These are phyloP conservation scores for Platyrinchus mystaceus DNA, from an alignment of 2,797 vertebrate genomes.

Conservation along the genomic window DNA sequence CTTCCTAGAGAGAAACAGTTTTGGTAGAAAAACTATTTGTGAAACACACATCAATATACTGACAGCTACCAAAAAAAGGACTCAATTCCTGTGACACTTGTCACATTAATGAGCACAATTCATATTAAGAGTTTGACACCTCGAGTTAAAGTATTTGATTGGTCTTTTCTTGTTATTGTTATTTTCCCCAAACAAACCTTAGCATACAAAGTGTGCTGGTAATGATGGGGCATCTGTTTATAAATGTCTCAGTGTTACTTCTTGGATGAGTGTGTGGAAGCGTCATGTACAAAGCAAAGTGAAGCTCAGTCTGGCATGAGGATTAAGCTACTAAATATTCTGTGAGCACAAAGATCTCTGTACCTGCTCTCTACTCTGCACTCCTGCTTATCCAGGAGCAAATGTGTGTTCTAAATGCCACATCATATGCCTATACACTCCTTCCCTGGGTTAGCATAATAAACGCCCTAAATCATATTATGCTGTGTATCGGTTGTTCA, in stretches of 20 bases:
- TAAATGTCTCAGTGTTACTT: neutral
- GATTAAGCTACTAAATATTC: neutral
- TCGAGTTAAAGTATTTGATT: neutral
- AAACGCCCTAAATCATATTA: conserved; percentile 53
- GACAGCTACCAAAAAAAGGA: neutral
- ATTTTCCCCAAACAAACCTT: neutral
- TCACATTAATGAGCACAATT: neutral
- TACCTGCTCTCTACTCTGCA: neutral
- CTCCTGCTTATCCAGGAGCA: conserved; percentile 2
- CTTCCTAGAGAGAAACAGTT: neutral
- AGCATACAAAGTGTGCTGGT: neutral
- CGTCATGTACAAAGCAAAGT: neutral
- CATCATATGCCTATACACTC: neutral
- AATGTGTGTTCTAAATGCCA: conserved; percentile 11
- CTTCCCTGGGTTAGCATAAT: conserved; percentile 51
- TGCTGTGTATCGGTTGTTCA: conserved; percentile 22
- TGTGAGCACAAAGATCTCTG: neutral
- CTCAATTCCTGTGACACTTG: neutral
- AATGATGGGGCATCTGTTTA: neutral
- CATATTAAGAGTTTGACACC: neutral
- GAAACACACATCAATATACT: neutral
- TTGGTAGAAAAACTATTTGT: neutral
- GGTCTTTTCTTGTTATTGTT: neutral
- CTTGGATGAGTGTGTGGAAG: rapidly evolving
- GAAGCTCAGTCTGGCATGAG: neutral